A percentile compares a stretch with the other conserved stretches of the same genome.
Conservation (phyloP, 2,888 invertebrate species). For the Tetanocera ferruginea region DNA sequence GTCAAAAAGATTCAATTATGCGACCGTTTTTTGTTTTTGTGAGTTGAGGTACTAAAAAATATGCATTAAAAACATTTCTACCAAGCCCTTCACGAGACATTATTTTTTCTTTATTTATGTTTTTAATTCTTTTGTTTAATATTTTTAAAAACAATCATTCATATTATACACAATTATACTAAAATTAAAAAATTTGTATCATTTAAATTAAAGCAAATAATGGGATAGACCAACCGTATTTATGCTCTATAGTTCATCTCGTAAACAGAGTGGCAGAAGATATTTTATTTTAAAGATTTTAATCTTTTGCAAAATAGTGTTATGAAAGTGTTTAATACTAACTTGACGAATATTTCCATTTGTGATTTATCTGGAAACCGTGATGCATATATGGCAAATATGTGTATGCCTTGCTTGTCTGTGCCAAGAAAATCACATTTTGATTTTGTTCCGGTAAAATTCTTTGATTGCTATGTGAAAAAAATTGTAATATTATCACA, state of each 20-base stretch:
- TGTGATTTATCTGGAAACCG: constrained; percentile 82
- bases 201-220: no score
- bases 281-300: no score
- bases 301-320: background rate
- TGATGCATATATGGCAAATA: constrained; percentile 97
- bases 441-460: constrained; percentile 57
- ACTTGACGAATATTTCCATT: constrained; percentile 67
- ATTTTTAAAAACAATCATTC: no score
- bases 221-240: no score
- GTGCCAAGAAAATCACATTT: constrained; percentile 76
- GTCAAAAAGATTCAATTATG: background rate
- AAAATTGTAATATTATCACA: background rate
- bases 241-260: no score
- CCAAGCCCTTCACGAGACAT: no score
- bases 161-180: no score
- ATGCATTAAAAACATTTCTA: no score
- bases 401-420: constrained; percentile 86
- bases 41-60: no score
- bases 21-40: no score
- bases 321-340: constrained; percentile 32
- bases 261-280: no score
- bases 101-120: background rate
- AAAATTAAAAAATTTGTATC: no score
- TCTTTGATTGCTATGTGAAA: constrained; percentile 51
- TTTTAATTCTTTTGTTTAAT: background rate